Percentiles rank a stretch among this genome's conserved stretches.
These are phyloP conservation scores for Petrocephalus schoutedeni DNA, from an alignment of 2,797 vertebrate species.

Conservation along the genomic window DNA sequence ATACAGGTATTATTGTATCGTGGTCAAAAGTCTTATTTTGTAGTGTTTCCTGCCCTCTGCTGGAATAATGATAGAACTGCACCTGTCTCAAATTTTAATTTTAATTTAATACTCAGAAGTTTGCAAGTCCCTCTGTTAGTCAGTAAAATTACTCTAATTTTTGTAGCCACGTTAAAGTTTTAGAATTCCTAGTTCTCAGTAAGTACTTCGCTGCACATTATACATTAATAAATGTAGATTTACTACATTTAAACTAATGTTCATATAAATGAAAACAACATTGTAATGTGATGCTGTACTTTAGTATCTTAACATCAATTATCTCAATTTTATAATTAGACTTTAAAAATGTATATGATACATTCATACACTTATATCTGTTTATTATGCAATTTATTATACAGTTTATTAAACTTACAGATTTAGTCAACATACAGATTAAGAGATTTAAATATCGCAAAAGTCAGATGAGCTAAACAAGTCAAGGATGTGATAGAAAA, in stretches of 20 bases:
- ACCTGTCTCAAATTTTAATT: not conserved
- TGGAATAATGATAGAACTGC: conserved; percentile 31
- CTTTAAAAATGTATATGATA: not conserved
- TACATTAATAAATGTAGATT: not conserved
- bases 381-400: not conserved
- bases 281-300: not conserved
- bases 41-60: conserved; percentile 50
- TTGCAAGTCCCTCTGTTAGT: not conserved
- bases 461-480: not conserved
- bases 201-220: not conserved
- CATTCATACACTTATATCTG: not conserved
- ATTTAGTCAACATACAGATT: too few species aligned
- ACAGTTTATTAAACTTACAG: not conserved
- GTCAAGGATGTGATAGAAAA: not conserved
- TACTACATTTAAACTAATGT: not conserved
- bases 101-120: not conserved
- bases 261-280: not conserved
- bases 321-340: not conserved
- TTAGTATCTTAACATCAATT: not conserved
- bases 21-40: conserved; percentile 37
- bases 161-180: not conserved
- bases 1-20: not conserved
- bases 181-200: not conserved
- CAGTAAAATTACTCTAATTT: not conserved
- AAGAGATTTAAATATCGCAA: not conserved